Percentiles rank a stretch among this genome's conserved stretches.
These are phyloP conservation scores for Parapristionchus giblindavisi DNA, from an alignment of 2,888 invertebrate species.

Conservation along the genomic window DNA sequence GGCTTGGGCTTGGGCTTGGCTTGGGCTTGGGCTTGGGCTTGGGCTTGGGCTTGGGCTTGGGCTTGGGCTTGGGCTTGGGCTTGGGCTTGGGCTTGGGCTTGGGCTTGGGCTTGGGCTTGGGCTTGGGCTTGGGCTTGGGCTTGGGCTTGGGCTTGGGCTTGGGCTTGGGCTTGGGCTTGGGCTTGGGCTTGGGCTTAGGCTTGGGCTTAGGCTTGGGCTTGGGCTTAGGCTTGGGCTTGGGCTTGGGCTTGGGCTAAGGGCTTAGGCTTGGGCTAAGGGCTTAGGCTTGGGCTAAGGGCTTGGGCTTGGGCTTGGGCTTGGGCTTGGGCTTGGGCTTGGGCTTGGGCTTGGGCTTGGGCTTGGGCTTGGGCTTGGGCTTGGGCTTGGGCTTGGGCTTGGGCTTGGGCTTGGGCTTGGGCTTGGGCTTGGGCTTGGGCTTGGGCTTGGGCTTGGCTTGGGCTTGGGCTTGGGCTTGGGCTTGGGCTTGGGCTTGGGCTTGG, in stretches of 20 bases:
- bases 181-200: background rate
- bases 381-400: slow-evolving; percentile 44
- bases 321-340: slow-evolving; percentile 39
- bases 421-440: slow-evolving; percentile 37
- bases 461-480: slow-evolving; percentile 45
- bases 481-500: slow-evolving; percentile 42
- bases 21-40: too few species aligned
- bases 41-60: slow-evolving; percentile 43
- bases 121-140: slow-evolving; percentile 41
- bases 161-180: background rate
- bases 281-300: too few species aligned
- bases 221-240: slow-evolving; percentile 42
- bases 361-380: slow-evolving; percentile 41
- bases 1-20: too few species aligned
- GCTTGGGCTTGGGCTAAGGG: too few species aligned
- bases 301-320: too few species aligned
- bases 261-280: too few species aligned
- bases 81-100: slow-evolving; percentile 40
- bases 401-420: slow-evolving; percentile 40
- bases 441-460: too few species aligned
- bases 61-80: slow-evolving; percentile 40
- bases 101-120: slow-evolving; percentile 36
- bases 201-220: slow-evolving; percentile 21
- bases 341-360: slow-evolving; percentile 42
- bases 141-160: slow-evolving; percentile 34